Percentiles rank a stretch among this genome's conserved stretches.
Conservation (phyloP, 1,140 invertebrate genomes). For the Streblospio benedicti region DNA sequence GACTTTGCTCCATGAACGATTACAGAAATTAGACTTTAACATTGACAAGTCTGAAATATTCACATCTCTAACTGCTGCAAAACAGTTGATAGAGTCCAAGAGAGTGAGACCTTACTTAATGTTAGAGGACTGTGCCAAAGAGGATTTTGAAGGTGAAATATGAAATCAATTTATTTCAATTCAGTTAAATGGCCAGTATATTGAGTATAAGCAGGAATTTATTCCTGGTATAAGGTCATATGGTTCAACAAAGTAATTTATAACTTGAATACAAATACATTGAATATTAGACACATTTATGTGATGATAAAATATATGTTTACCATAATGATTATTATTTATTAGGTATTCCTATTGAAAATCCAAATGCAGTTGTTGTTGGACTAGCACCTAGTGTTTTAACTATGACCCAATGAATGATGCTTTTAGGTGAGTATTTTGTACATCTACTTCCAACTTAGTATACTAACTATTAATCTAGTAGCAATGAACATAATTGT, state of each 20-base stretch:
- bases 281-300: too few relatives aligned
- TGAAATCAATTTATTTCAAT: too few relatives aligned
- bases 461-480: too few relatives aligned
- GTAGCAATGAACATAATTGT: conserved; percentile 14
- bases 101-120: conserved; percentile 63
- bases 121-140: conserved; percentile 62
- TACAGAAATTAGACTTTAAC: conserved; percentile 63
- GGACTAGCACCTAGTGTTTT: conserved; percentile 74
- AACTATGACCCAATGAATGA: conserved; percentile 65
- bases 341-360: conserved; percentile 48
- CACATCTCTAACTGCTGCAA: conserved; percentile 67
- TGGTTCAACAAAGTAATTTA: too few relatives aligned
- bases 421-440: conserved; percentile 59
- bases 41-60: conserved; percentile 65
- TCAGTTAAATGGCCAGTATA: too few relatives aligned
- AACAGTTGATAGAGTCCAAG: conserved; percentile 51
- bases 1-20: conserved; percentile 55
- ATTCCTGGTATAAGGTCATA: too few relatives aligned
- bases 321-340: conserved; percentile 1
- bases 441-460: too few relatives aligned
- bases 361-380: conserved; percentile 66
- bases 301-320: neutral
- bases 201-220: too few relatives aligned
- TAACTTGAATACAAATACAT: too few relatives aligned
- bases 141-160: conserved; percentile 68